These are phyloP conservation scores for Xestia sexstrigata DNA, from an alignment of 2,888 invertebrate genomes.

Conservation along the genomic window DNA sequence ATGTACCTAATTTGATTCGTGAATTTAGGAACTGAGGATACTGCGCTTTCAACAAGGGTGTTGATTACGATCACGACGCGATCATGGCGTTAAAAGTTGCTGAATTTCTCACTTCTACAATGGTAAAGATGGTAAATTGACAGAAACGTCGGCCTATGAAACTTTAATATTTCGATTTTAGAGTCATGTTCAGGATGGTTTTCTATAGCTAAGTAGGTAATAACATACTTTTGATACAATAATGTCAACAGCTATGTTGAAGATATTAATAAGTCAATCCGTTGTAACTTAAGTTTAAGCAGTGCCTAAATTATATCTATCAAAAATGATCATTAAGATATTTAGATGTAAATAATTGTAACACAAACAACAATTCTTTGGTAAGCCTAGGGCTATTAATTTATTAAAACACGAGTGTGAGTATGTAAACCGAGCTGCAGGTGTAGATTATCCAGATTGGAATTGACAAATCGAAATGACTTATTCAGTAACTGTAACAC, in stretches of 20 bases:
- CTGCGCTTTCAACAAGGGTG: conserved; percentile 25
- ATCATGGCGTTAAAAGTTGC: conserved; percentile 30
- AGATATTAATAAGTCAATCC: not conserved
- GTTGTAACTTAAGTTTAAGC: conserved; percentile 32
- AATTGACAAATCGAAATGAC: not conserved
- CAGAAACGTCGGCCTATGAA: conserved; percentile 38
- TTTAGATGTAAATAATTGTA: conserved; percentile 28
- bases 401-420: not conserved
- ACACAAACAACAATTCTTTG: not conserved
- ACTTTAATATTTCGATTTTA: conserved; percentile 62
- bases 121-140: conserved; percentile 30
- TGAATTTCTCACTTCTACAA: conserved; percentile 50
- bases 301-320: conserved; percentile 28
- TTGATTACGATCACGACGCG: conserved; percentile 20
- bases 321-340: conserved; percentile 20
- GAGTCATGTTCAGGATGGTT: conserved; percentile 17
- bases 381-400: not conserved
- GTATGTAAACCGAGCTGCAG: not conserved
- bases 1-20: conserved; percentile 54
- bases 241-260: conserved; percentile 2
- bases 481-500: not conserved
- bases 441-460: not conserved
- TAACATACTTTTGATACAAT: conserved; percentile 33
- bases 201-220: not conserved
- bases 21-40: conserved; percentile 30